Percentiles rank a stretch among this genome's conserved stretches.
These are phyloP conservation scores for Porites lutea DNA, from an alignment of 64 coral and sea anemone species.

Conservation along the genomic window DNA sequence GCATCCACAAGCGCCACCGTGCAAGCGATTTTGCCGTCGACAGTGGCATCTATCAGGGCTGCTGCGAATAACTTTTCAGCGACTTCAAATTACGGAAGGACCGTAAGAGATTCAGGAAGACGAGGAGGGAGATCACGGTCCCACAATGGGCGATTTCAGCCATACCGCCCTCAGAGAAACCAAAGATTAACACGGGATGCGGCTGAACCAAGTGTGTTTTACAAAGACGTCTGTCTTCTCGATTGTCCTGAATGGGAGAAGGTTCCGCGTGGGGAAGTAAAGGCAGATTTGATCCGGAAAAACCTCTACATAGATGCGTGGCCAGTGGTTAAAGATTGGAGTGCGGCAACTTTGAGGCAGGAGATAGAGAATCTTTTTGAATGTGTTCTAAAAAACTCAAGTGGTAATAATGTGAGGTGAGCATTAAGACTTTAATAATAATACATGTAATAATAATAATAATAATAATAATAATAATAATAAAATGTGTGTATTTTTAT, in stretches of 20 bases:
- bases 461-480: too few species aligned
- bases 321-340: constrained; percentile 1
- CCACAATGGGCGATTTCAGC: constrained; percentile 7
- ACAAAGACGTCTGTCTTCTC: constrained; percentile 24
- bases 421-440: not conserved
- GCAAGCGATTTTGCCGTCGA: constrained; percentile 12
- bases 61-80: constrained; percentile 8
- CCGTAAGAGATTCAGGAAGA: constrained; percentile 7
- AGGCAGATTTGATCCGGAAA: constrained; percentile 16
- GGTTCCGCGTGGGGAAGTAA: constrained; percentile 26
- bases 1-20: constrained; percentile 5
- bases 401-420: constrained; percentile 9
- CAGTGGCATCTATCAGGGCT: constrained; percentile 19
- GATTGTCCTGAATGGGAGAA: constrained; percentile 9
- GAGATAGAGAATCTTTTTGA: not conserved
- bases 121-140: constrained; percentile 7
- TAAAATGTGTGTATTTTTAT: too few species aligned
- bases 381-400: not conserved
- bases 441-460: too few species aligned
- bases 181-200: constrained; percentile 12
- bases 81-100: constrained; percentile 25
- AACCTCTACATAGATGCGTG: constrained; percentile 13
- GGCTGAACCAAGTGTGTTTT: not conserved
- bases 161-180: not conserved
- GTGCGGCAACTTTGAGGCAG: constrained; percentile 7